Evolutionary conservation across 2,113 vertebrate genomes (phyloP), one percentile per base, ranked within the genome.

Genomic region (Planiliza haematocheilus): DNA sequence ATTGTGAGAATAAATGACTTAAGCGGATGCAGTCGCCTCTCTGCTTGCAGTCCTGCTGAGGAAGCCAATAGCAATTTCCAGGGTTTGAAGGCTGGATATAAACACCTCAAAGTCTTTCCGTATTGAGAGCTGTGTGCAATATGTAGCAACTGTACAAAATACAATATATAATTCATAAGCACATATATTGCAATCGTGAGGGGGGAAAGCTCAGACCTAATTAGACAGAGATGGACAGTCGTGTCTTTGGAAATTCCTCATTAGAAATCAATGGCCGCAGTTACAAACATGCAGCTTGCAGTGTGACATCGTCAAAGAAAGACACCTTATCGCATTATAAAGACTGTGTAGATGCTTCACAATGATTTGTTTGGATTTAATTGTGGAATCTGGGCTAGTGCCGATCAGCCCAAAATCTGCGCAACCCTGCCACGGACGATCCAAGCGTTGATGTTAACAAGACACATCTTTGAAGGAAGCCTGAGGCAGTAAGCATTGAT

Each of bases 361-460:
- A 20, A 2, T 53, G 18, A 77, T 65, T 62, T 24, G 41, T 58
- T 42, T 76, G 55, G 64, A 58, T 49, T 41, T 24, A 48, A 30
- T 58, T 36, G 10, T 39, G 13, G 41, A 74, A 51, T 73, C 21
- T 74, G 17, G 8, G 53, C 48, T 65, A 53, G 72, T 55, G 12
- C 39, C 18, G 66, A 83, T 83, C 62, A 67, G 58, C 24, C 75
- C 34, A 81, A 17, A 21, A 24, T 1, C 8, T 17, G 51, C 57
- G 45, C 58, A 45, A 16, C 63, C 17, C 64, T 51, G 69, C 59
- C 76, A 76, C n/a, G 71, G 17, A 56, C 51, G 61, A 78, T 85
- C 57, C n/a, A 41, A 24, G 52, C 37, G 53, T 66, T 77, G 48
- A 63, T 76, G 78, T 58, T 79, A 72, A 81, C 2, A 39, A 73